Evolutionary conservation across 2,113 vertebrate genomes (phyloP).

Genomic region (Crotalus tigris): DNA sequence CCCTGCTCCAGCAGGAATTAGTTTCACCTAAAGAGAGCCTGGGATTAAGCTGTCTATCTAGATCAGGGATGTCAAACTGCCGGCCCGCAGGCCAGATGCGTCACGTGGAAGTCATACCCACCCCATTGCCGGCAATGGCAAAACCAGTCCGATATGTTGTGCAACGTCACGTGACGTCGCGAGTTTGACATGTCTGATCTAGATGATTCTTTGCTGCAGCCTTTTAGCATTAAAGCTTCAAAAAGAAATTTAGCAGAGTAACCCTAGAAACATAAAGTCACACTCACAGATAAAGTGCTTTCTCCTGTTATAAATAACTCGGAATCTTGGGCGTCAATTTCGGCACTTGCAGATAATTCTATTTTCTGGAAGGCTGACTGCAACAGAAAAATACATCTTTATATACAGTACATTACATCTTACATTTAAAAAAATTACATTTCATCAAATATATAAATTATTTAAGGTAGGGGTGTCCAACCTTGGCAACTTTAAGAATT

Average conservation of each 20-base stretch:
- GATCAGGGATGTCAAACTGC: no score
- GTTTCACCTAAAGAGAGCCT: background rate
- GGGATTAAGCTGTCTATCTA: no score
- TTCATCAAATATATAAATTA: background rate
- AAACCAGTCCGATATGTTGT: no score
- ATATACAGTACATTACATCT: background rate
- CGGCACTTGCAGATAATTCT: conserved; percentile 71
- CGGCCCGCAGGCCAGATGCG: no score
- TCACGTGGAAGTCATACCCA: no score
- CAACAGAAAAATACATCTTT: conserved; percentile 46
- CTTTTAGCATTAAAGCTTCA: background rate
- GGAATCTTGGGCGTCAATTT: conserved; percentile 75
- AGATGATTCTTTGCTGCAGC: background rate
- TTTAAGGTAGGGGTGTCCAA: background rate
- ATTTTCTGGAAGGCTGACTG: conserved; percentile 82
- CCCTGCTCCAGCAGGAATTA: background rate
- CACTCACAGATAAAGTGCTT: conserved; percentile 75
- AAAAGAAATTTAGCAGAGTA: conserved; percentile 9
- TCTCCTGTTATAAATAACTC: conserved; percentile 76
- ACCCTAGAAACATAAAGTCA: conserved; percentile 21
- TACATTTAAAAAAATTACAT: background rate
- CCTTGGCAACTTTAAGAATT: background rate
- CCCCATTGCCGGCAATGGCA: no score
- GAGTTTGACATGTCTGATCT: no score
- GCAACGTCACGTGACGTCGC: no score